Evolutionary conservation across 1,140 invertebrate genomes (phyloP), one percentile per base, ranked within the genome.

Genomic region (Acromyrmex echinatior): DNA sequence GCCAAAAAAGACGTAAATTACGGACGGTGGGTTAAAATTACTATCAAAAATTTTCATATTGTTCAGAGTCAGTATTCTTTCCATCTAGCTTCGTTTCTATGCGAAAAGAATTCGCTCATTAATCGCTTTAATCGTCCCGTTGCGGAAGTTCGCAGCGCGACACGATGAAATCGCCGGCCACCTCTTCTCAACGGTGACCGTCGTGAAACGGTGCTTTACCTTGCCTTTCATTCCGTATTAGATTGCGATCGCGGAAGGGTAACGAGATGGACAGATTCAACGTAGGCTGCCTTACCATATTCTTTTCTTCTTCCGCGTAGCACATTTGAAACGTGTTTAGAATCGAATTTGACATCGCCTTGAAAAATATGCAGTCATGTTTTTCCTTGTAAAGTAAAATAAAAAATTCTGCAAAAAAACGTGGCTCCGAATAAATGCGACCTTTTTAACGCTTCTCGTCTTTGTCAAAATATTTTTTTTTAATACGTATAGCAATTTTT

Each of bases 61-160:
- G 2, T 68, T 53, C 16, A 53, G 10, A 21, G 16, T 49, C 7
- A 68, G 9, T 39, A 9, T 18, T 58, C 16, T 81, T 70, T 49
- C 58, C 60, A 7, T 53, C 63, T 35, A 49, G 7, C 28, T 81
- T 25, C 21, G 25, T 25, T 73, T 60, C 3, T 31, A 51, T 18
- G 14, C 39, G 39, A 82, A 62, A 76, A 84, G 35, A 53, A 58
- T 62, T 51, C 88, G 87, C 87, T 89, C 80, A 31, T 89, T 89
- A 89, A 88, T 86, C 62, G 74, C 73, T 89, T 89, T 89, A 89
- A 89, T 89, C 88, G 71, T 80, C 49, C 76, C 25, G 71, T 86
- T 87, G 58, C 88, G 88, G 88, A 89, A 89, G 88, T 65, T 49
- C 62, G 62, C 18, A 74, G 60, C 28, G n/a, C 87, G 87, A 86